Base-by-base conservation (phyloP, 2,797 vertebrate genomes). In the Lithobates pipiens region DNA sequence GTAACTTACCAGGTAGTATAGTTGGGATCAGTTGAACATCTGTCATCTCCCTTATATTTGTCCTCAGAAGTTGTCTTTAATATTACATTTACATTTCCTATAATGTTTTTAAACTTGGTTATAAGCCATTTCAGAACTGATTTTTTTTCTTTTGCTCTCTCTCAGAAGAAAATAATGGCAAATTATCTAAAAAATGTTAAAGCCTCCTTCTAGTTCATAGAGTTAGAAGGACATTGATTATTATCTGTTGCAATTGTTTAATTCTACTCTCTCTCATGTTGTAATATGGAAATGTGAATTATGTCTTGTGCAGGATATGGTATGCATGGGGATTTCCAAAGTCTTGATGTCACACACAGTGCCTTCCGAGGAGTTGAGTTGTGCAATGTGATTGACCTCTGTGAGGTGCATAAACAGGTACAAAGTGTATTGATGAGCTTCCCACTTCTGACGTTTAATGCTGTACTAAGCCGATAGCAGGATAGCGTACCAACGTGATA, bases 351-450 rank as follows among this genome's bases (percentile, higher is more conserved):
- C 39, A 95, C 94, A 0, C 96, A 95, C 90, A 91, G 93, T 0
- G 82, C 93, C 89, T 91, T 96, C 86, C 90, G 89, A 70, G 93
- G 93, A 5, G 81, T 88, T 0, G 91, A 94, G 79, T 91, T 91
- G 2, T 90, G 74, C 27, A 92, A 93, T 0, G 76, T 95, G 73
- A 83, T 97, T 76, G 97, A 98, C 90, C 95, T 97, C 25, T 91
- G 94, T 44, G 85, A 44, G 15, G 74, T 96, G 13, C 96, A 98
- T 88, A 94, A 95, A 88, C 93, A 95, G 93, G 96, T 97, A 90
- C 83, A 91, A 18, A 23, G 25, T 65, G n/a, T 63, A 13, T 61
- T 61, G 21, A 23, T 61, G 21, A 23, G 21, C 21, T 23, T 9
- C 21, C 23, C 21, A 61, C 4, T 1, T 61, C 54, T 61, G 54